Evolutionary conservation across 2,797 vertebrate genomes (phyloP).

Genomic region (Corythornis leucogaster): DNA sequence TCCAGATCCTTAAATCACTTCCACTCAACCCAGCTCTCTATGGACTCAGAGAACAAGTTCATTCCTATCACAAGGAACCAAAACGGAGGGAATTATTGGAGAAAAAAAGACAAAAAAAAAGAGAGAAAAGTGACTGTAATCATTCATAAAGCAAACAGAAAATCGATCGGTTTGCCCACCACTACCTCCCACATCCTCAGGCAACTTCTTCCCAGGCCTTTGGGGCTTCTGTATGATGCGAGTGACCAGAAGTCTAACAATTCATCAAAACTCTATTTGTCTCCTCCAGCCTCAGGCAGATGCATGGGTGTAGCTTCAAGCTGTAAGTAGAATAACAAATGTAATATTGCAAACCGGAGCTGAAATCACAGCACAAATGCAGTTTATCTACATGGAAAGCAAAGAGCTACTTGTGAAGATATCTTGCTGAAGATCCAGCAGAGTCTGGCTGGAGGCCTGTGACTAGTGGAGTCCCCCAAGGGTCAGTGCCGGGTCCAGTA

Average conservation of each 20-base stretch:
- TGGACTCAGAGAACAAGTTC: neutral
- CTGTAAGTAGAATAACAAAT: neutral
- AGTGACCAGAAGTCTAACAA: neutral
- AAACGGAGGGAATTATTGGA: neutral
- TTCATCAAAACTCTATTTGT: neutral
- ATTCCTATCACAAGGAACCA: neutral
- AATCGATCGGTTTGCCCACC: neutral
- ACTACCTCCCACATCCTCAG: neutral
- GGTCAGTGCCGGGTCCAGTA: too few species aligned
- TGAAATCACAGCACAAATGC: neutral
- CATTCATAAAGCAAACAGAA: neutral
- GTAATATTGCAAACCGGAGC: neutral
- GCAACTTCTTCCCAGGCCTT: neutral
- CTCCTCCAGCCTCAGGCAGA: neutral
- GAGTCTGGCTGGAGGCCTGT: too few species aligned
- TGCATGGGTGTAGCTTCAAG: neutral
- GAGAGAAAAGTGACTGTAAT: neutral
- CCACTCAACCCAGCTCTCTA: neutral
- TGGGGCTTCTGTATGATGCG: fast-evolving
- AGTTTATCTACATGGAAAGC: fast-evolving
- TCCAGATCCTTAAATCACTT: neutral
- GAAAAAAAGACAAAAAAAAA: neutral
- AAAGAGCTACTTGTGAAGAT: neutral
- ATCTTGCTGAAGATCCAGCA: neutral
- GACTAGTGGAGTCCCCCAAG: too few species aligned